phyloP scores from a whole-genome alignment of 2,797 vertebrate species.

The Otus scops region DNA sequence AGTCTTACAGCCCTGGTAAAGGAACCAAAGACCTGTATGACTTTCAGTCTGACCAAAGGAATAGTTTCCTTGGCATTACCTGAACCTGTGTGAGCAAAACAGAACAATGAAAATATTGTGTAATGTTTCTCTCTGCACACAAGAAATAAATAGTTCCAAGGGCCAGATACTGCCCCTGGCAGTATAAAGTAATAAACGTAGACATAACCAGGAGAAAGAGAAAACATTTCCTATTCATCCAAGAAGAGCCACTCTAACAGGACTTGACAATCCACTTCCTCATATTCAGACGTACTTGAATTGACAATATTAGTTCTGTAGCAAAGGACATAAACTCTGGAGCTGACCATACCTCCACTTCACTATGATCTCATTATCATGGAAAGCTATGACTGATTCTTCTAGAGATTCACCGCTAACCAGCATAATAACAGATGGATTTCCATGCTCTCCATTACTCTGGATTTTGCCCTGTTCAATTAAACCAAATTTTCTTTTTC shows the following conservation, averaged over 20 bases:
- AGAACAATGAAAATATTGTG: neutral
- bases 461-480: neutral
- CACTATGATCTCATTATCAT: neutral
- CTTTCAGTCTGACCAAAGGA: neutral
- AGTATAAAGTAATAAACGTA: slow-evolving; percentile 30
- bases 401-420: neutral
- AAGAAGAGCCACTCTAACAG: neutral
- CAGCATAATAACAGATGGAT: neutral
- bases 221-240: slow-evolving; percentile 19
- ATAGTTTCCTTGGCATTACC: neutral
- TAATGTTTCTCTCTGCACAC: neutral
- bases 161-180: slow-evolving; percentile 24
- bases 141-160: slow-evolving; percentile 30
- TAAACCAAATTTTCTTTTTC: neutral
- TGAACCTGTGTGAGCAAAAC: neutral
- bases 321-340: neutral
- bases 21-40: neutral
- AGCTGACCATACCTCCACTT: neutral
- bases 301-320: neutral
- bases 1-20: neutral
- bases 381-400: neutral
- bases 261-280: neutral
- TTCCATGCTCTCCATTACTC: neutral
- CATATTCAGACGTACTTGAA: neutral
- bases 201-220: slow-evolving; percentile 6